Evolutionary conservation across 2,888 invertebrate genomes (phyloP).

Genomic region (Gibbula magus): DNA sequence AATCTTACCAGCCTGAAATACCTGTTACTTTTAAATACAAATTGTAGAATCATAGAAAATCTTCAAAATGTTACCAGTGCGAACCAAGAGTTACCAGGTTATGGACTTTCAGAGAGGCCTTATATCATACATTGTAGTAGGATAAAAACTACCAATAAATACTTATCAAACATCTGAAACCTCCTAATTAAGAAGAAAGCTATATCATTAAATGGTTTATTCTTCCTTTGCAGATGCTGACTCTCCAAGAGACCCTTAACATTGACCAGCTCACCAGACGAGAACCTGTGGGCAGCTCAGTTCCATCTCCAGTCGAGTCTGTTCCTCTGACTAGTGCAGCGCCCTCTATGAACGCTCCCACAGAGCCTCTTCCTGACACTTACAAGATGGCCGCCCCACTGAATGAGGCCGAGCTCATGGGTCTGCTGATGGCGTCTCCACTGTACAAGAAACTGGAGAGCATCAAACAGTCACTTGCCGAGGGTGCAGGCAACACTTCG

Average conservation of each 20-base stretch:
- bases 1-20: too few species aligned
- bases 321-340: neutral
- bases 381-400: conserved; percentile 70
- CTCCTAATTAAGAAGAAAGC: neutral
- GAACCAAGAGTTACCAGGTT: too few species aligned
- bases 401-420: conserved; percentile 69
- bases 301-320: conserved; percentile 22
- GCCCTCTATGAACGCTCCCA: conserved; percentile 7
- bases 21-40: too few species aligned
- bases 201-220: neutral
- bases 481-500: conserved; percentile 48
- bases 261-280: conserved; percentile 50
- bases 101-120: too few species aligned
- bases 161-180: too few species aligned
- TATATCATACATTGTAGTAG: too few species aligned
- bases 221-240: conserved; percentile 57
- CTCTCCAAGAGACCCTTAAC: conserved; percentile 68
- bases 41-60: too few species aligned
- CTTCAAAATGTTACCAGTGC: too few species aligned
- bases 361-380: conserved; percentile 42
- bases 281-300: conserved; percentile 18
- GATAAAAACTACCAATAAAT: too few species aligned
- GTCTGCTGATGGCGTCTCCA: conserved; percentile 71
- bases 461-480: conserved; percentile 66
- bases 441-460: conserved; percentile 72